A percentile compares a stretch with the other conserved stretches of the same genome.
Evolutionary conservation across 2,888 invertebrate genomes (phyloP).

Genomic region (Microplitis manilae): DNA sequence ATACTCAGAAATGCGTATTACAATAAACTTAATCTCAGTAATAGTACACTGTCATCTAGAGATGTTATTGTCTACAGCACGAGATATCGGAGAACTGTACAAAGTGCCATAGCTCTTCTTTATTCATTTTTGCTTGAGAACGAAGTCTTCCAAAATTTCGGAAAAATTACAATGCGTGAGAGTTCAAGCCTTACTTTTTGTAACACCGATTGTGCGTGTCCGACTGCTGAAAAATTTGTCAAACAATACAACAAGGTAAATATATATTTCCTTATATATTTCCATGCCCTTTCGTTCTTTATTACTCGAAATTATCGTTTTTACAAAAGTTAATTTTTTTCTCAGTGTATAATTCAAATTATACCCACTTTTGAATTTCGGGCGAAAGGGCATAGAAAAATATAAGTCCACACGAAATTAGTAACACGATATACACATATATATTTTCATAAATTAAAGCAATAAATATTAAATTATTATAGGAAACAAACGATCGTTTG

Average conservation of each 20-base stretch:
- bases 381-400: no score
- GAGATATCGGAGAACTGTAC: constrained; percentile 90
- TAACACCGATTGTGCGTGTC: constrained; percentile 88
- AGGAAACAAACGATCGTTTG: constrained; percentile 78
- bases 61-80: constrained; percentile 85
- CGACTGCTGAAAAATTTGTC: constrained; percentile 77
- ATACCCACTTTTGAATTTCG: no score
- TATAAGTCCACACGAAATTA: no score
- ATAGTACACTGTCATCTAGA: constrained; percentile 71
- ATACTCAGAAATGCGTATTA: constrained; percentile 77
- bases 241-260: constrained; percentile 70
- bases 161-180: constrained; percentile 80
- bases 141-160: constrained; percentile 75
- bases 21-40: constrained; percentile 70
- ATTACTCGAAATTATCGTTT: no score
- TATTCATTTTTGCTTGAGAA: constrained; percentile 79
- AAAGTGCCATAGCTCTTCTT: constrained; percentile 87
- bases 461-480: constrained; percentile 37
- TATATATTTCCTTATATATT: constrained; percentile 45
- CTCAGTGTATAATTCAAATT: no score
- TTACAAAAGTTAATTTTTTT: no score
- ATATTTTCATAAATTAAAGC: neutral
- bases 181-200: constrained; percentile 89
- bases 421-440: no score
- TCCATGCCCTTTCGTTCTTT: no score